These are phyloP conservation scores for Porites rus DNA, from an alignment of 92 coral and sea anemone genomes.

Conservation along the genomic window DNA sequence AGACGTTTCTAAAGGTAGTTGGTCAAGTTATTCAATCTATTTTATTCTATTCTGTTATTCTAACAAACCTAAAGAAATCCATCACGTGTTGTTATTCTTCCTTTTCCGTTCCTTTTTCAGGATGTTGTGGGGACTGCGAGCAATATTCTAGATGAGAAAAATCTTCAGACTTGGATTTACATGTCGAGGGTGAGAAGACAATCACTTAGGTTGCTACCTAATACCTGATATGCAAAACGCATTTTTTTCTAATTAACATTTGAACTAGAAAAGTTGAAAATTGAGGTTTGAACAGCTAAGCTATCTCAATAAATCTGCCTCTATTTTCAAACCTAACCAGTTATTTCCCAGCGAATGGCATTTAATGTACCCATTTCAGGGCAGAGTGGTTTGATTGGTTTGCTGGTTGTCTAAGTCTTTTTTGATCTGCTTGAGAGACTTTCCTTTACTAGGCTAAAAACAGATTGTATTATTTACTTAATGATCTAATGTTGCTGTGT, in stretches of 20 bases:
- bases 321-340: too few relatives aligned
- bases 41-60: not conserved
- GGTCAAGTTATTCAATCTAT: not conserved
- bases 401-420: too few relatives aligned
- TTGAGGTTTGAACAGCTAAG: too few relatives aligned
- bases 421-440: too few relatives aligned
- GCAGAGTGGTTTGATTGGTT: too few relatives aligned
- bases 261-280: too few relatives aligned
- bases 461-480: not conserved
- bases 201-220: not conserved
- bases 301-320: too few relatives aligned
- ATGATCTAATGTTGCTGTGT: not conserved
- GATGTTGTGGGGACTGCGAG: conserved; percentile 75
- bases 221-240: too few relatives aligned
- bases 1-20: conserved; percentile 38
- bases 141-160: conserved; percentile 67
- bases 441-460: not conserved
- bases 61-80: not conserved
- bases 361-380: too few relatives aligned
- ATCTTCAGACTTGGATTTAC: conserved; percentile 69
- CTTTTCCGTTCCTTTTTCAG: conserved; percentile 23
- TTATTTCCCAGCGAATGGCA: too few relatives aligned
- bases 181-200: conserved; percentile 69
- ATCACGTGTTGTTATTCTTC: not conserved
- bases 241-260: too few relatives aligned